These are phyloP conservation scores for Patella pellucida DNA, from an alignment of 2,888 invertebrate genomes.

Conservation along the genomic window DNA sequence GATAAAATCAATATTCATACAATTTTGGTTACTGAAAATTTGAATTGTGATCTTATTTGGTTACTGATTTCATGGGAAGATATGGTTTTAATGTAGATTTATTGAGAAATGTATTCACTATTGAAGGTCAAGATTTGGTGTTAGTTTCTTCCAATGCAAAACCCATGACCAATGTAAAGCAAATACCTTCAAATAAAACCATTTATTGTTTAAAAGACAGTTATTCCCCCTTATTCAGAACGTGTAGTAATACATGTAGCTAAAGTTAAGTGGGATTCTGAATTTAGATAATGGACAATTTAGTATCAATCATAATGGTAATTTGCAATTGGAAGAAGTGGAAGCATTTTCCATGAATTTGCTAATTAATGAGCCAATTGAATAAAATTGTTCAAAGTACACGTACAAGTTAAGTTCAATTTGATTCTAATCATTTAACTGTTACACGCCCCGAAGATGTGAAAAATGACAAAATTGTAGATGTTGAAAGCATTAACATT, in stretches of 20 bases:
- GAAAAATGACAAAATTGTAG: conserved; percentile 1
- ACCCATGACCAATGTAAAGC: not conserved
- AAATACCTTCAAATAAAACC: not conserved
- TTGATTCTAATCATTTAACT: not conserved
- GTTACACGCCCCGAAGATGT: not conserved
- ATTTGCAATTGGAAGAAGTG: not conserved
- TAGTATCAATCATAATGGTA: too few species aligned
- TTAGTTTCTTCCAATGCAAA: not conserved
- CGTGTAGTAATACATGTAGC: not conserved
- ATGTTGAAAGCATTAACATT: not conserved
- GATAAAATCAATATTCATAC: not conserved
- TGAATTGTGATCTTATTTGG: not conserved
- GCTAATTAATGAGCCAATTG: not conserved
- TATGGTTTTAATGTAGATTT: not conserved
- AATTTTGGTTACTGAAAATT: not conserved
- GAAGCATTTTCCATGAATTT: not conserved
- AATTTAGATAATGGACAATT: not conserved
- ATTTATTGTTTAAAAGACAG: not conserved
- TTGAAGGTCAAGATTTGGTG: not conserved
- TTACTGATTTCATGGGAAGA: not conserved
- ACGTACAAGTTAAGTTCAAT: not conserved
- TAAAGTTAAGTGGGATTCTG: not conserved
- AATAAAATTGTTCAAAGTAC: not conserved
- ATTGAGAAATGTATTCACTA: not conserved
- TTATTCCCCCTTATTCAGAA: conserved; percentile 5